phyloP scores from a whole-genome alignment of 2,888 invertebrate genomes.

The Thymelicus sylvestris region DNA sequence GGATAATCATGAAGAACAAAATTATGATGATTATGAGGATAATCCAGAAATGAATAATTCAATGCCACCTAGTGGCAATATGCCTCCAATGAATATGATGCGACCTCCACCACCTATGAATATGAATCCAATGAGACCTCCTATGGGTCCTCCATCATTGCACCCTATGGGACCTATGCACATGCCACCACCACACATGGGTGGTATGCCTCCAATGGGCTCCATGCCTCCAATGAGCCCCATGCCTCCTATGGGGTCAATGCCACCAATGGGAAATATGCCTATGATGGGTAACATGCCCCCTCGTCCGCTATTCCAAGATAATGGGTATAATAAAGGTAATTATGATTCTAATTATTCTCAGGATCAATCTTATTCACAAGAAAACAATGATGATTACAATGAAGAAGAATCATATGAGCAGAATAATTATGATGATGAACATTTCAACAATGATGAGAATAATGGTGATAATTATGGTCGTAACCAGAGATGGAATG shows the following conservation, averaged over 20 bases:
- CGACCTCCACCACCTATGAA: slow-evolving; percentile 44
- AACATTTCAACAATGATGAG: slow-evolving; percentile 61
- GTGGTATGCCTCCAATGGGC: slow-evolving; percentile 53
- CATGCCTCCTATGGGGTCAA: slow-evolving; percentile 50
- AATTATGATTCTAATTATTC: slow-evolving; percentile 66
- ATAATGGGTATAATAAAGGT: slow-evolving; percentile 74
- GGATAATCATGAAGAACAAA: slow-evolving; percentile 68
- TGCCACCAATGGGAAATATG: slow-evolving; percentile 58
- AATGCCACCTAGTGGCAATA: slow-evolving; percentile 52
- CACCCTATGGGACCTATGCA: slow-evolving; percentile 44
- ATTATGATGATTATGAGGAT: slow-evolving; percentile 65
- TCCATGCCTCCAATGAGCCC: slow-evolving; percentile 52
- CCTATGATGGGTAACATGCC: slow-evolving; percentile 59
- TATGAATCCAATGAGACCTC: slow-evolving; percentile 55
- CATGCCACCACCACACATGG: slow-evolving; percentile 49
- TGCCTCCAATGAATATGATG: slow-evolving; percentile 55
- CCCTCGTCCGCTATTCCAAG: slow-evolving; percentile 61
- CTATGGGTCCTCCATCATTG: slow-evolving; percentile 49
- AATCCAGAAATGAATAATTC: slow-evolving; percentile 62
- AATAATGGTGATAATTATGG: slow-evolving; percentile 58
- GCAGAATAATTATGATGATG: slow-evolving; percentile 64
- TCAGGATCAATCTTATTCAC: slow-evolving; percentile 64
- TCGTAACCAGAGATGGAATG: slow-evolving; percentile 70
- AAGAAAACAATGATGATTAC: slow-evolving; percentile 62
- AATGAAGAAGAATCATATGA: slow-evolving; percentile 62